phyloP scores from a whole-genome alignment of 2,888 invertebrate species.

The Epirrhoe tristata region DNA sequence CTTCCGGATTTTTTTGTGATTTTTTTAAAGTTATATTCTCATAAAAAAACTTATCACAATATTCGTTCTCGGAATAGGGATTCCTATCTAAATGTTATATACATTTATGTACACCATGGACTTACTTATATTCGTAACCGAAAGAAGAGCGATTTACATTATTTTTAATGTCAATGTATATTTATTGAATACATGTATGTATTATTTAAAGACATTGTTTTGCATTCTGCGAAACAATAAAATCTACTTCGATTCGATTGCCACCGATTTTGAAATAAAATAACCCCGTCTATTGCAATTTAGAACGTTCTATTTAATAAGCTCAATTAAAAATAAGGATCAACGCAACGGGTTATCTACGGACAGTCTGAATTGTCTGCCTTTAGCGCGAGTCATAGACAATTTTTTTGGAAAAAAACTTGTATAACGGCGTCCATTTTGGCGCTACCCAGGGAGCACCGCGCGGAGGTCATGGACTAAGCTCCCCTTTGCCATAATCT shows the following conservation, averaged over 20 bases:
- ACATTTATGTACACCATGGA: conserved; percentile 74
- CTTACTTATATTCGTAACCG: conserved; percentile 58
- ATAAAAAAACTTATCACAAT: conserved; percentile 64
- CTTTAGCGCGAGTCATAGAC: conserved; percentile 51
- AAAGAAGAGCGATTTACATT: conserved; percentile 35
- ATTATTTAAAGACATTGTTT: conserved; percentile 18
- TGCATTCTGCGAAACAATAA: conserved; percentile 12
- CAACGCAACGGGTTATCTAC: conserved; percentile 34
- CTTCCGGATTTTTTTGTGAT: conserved; percentile 69
- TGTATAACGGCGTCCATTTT: conserved; percentile 77
- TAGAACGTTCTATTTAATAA: conserved; percentile 6
- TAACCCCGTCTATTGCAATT: conserved; percentile 14
- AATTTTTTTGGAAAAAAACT: conserved; percentile 57
- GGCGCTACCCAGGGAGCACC: conserved; percentile 85
- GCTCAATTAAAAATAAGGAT: conserved; percentile 13
- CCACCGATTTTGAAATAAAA: conserved; percentile 13
- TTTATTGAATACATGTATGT: conserved; percentile 17
- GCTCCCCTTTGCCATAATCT: conserved; percentile 77
- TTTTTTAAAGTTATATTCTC: conserved; percentile 53
- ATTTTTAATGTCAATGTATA: conserved; percentile 27
- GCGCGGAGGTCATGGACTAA: conserved; percentile 83
- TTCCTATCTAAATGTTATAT: conserved; percentile 62
- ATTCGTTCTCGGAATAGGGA: conserved; percentile 67
- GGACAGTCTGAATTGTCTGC: conserved; percentile 43
- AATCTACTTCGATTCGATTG: conserved; percentile 15